phyloP scores from a whole-genome alignment of 2,797 vertebrate species.

The Trichosurus vulpecula region DNA sequence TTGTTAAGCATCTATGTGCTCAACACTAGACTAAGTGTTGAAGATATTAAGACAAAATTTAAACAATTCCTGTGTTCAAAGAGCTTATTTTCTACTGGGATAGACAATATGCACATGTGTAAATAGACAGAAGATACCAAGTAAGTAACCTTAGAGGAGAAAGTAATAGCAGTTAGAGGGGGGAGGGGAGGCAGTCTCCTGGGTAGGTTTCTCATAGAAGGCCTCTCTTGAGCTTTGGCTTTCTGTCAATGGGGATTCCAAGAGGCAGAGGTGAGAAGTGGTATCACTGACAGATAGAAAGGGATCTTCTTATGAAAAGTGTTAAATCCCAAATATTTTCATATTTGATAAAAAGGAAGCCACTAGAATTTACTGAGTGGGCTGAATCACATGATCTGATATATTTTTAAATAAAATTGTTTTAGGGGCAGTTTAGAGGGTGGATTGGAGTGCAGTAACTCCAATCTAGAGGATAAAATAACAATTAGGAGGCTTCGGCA shows the following conservation, averaged over 20 bases:
- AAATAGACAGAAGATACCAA: background rate
- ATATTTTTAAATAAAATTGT: background rate
- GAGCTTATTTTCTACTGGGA: background rate
- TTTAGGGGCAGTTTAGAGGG: background rate
- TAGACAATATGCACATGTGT: background rate
- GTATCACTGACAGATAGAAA: background rate
- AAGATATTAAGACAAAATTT: background rate
- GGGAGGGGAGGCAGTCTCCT: background rate
- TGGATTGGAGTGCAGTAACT: background rate
- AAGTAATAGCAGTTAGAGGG: background rate
- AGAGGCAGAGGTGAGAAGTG: background rate
- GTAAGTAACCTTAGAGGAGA: background rate
- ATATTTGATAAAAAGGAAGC: background rate
- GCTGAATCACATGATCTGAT: background rate
- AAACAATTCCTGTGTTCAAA: background rate
- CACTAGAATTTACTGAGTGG: background rate
- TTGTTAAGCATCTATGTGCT: background rate
- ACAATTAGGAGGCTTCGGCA: background rate
- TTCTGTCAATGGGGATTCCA: background rate
- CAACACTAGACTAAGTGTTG: background rate
- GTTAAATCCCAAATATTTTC: background rate
- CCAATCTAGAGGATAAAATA: background rate
- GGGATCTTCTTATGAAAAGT: background rate
- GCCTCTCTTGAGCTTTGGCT: too few relatives aligned
- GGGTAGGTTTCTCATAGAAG: background rate